These are phyloP conservation scores for Ptilodon capucinus DNA, from an alignment of 2,888 invertebrate genomes.

Conservation along the genomic window DNA sequence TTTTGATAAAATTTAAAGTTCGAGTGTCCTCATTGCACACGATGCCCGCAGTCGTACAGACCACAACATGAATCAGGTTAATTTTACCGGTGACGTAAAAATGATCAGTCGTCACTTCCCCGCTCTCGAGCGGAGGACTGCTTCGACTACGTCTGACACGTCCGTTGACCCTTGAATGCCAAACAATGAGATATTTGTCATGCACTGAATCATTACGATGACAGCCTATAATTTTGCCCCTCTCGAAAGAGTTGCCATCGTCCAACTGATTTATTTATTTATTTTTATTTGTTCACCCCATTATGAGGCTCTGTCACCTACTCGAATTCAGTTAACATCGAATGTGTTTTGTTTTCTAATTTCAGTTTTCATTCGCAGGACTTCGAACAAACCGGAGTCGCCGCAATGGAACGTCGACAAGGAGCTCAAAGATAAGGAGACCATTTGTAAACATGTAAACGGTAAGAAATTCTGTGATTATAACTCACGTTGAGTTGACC, in stretches of 20 bases:
- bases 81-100: conserved; percentile 69
- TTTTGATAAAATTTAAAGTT: conserved; percentile 14
- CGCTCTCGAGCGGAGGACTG: conserved; percentile 62
- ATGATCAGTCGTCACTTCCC: conserved; percentile 41
- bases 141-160: conserved; percentile 49
- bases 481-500: conserved; percentile 18
- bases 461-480: conserved; percentile 56
- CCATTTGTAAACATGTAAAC: conserved; percentile 67
- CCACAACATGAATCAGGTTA: conserved; percentile 57
- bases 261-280: background rate
- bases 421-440: conserved; percentile 67
- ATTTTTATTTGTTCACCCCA: conserved; percentile 4
- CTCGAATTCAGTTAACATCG: conserved; percentile 16
- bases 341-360: conserved; percentile 41
- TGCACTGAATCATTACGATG: conserved; percentile 53
- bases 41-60: conserved; percentile 33
- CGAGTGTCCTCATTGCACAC: conserved; percentile 27
- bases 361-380: conserved; percentile 58
- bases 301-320: conserved; percentile 5
- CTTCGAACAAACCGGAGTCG: conserved; percentile 70
- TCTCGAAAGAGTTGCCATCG: conserved; percentile 2
- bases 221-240: conserved; percentile 36
- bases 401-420: conserved; percentile 71
- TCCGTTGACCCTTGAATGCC: conserved; percentile 69
- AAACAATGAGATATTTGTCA: conserved; percentile 63